Conservation (phyloP, 2,888 invertebrate genomes). For the Acleris cristana region DNA sequence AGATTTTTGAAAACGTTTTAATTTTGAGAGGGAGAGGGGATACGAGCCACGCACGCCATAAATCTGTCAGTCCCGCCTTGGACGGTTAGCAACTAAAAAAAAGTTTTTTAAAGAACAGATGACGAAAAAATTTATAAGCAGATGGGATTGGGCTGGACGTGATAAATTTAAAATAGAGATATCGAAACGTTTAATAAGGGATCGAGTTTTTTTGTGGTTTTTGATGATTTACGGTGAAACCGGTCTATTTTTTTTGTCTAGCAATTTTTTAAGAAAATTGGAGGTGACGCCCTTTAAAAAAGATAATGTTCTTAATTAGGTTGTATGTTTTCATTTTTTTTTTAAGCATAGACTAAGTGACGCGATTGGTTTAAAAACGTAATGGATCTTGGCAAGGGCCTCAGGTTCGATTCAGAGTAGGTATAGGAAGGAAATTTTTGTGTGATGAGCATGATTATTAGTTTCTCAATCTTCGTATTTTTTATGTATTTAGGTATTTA, state of each 20-base stretch:
- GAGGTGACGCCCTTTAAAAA: too few relatives aligned
- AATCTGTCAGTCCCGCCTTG: constrained; percentile 71
- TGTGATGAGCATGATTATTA: too few relatives aligned
- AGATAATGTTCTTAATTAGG: too few relatives aligned
- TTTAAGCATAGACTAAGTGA: too few relatives aligned
- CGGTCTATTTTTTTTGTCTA: constrained; percentile 38
- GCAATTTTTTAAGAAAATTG: background rate
- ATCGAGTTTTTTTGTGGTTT: constrained; percentile 4
- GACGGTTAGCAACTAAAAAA: constrained; percentile 58
- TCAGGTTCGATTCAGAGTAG: too few relatives aligned
- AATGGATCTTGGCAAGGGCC: too few relatives aligned
- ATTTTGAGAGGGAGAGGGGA: constrained; percentile 55
- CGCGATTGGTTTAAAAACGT: too few relatives aligned
- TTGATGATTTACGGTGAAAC: constrained; percentile 27
- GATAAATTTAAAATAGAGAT: constrained; percentile 34
- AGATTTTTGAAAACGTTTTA: constrained; percentile 69
- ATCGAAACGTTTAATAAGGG: constrained; percentile 14
- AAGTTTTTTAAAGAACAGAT: constrained; percentile 19
- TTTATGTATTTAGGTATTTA: too few relatives aligned
- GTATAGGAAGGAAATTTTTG: too few relatives aligned
- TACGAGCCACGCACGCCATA: constrained; percentile 73
- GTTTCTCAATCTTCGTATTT: too few relatives aligned
- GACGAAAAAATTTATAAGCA: constrained; percentile 25
- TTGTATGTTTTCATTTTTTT: too few relatives aligned
- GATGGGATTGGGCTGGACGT: constrained; percentile 9